Evolutionary conservation across 2,113 vertebrate genomes (phyloP), one percentile per base, ranked within the genome.

Genomic region (cat (Felis catus)): DNA sequence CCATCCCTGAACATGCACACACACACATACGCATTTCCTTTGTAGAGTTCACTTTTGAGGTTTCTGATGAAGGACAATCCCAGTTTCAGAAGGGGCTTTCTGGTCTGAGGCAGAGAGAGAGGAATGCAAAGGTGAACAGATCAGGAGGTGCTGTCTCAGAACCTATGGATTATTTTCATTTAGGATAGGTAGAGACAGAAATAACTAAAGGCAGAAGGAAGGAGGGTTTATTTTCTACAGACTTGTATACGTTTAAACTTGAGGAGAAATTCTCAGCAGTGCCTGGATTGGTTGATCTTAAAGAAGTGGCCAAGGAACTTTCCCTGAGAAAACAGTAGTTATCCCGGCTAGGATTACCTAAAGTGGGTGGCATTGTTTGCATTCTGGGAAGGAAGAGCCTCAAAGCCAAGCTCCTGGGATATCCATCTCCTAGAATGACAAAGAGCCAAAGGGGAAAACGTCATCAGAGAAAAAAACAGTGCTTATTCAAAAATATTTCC

Each of bases 401-500:
- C 15, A 71, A 88, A 96, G 48, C 31, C 63, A 89, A 55, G n/a
- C 63, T 63, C 23, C 48, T 82, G 71, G 14, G 16, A 81, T 85
- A 68, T 27, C n/a, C 74, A 23, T 51, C 4, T 13, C 36, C 14
- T 45, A 9, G 55, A 94, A 93, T 48, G 70, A 63, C 36, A 23
- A 41, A 91, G 61, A 68, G 79, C 68, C 85, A 76, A 76, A 74
- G 14, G 66, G 51, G 78, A 21, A 70, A 79, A 95, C 73, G n/a
- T 70, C 78, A 93, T 78, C 36, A 45, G 48, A 93, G n/a, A 21
- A 18, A 79, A 91, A 91, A 58, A 76, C 18, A 5, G 51, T 65
- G 39, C 76, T 95, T 94, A 73, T 31, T 90, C 85, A 82, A 84
- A 97, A 96, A n/a, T 74, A 82, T 86, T 93, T 89, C 96, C 82